Evolutionary conservation across 2,797 vertebrate species (phyloP), one percentile per base, ranked within the genome.

Genomic region (Knipowitschia caucasica): DNA sequence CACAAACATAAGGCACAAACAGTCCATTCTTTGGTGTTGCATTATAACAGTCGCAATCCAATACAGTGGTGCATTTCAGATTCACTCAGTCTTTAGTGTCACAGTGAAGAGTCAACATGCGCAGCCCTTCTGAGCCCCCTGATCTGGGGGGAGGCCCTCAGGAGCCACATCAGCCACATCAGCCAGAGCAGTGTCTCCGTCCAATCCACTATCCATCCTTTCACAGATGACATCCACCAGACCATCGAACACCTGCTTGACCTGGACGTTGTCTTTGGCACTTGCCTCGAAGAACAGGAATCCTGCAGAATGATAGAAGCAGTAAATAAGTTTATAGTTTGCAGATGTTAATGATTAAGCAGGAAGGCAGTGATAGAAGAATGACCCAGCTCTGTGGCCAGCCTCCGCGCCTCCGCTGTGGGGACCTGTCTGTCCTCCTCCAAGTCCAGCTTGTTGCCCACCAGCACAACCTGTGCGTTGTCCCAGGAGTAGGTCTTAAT

Each of bases 401-500:
- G 84, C 68, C 87, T 87, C 59, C 78, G 85, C 25, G 89, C 93
- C 0, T 93, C 92, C 67, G 92, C 91, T 0, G 87, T 73, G 0
- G 92, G 83, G 43, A 96, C 86, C 8, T 94, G 85, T 12, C 94
- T 84, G 45, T 95, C 93, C 1, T 95, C 94, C 31, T 95, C 93
- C 77, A 96, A 56, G 78, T 96, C 94, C 70, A 92, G 89, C 62
- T 96, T 96, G 73, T 95, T 96, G 4, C 92, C 94, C 2, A 95
- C 91, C 29, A 96, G 83, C 47, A 92, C 90, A 5, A 96, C 94
- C 70, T 96, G 93, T 52, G 94, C 91, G 0, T 94, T 95, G 72
- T 95, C 94, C 94, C 94, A 96, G 0, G 94, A 96, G 72, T 96
- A 95, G 0, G 93, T 95, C 83, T 94, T 95, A 77, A 96, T 95